phyloP scores from a whole-genome alignment of 2,797 vertebrate genomes.

The Microcaecilia unicolor region DNA sequence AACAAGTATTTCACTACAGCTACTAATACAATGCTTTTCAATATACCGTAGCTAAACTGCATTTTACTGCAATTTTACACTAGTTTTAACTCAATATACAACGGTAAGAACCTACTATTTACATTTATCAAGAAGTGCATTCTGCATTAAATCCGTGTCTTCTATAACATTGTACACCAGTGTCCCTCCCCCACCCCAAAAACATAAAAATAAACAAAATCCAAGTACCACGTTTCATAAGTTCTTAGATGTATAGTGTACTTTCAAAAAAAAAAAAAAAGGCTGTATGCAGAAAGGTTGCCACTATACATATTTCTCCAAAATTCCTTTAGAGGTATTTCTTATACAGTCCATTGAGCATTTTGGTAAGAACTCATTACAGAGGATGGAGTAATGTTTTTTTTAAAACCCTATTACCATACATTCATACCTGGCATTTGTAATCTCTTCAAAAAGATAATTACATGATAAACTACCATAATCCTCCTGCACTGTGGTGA shows the following conservation, averaged over 20 bases:
- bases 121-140: slow-evolving; percentile 9
- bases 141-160: slow-evolving; percentile 6
- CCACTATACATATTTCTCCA: slow-evolving; percentile 19
- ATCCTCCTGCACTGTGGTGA: slow-evolving; percentile 45
- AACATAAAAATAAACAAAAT: slow-evolving; percentile 8
- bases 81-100: slow-evolving; percentile 45
- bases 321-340: slow-evolving; percentile 40
- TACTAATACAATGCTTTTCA: slow-evolving; percentile 10
- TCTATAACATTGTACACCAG: slow-evolving; percentile 1
- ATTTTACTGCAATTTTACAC: slow-evolving; percentile 41
- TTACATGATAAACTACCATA: slow-evolving; percentile 41
- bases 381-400: slow-evolving; percentile 38
- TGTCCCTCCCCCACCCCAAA: slow-evolving; percentile 4
- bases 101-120: slow-evolving; percentile 34
- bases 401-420: slow-evolving; percentile 47
- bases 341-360: slow-evolving; percentile 23
- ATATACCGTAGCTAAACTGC: slow-evolving; percentile 56
- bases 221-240: slow-evolving; percentile 15
- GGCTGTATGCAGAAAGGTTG: slow-evolving; percentile 10
- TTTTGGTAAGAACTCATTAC: slow-evolving; percentile 31
- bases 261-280: neutral
- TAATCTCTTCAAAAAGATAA: slow-evolving; percentile 59
- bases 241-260: slow-evolving; percentile 1
- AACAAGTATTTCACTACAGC: slow-evolving; percentile 39
- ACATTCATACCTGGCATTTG: slow-evolving; percentile 55